Conservation (phyloP, 2,888 invertebrate species). For the Drosophila hamatofila region DNA sequence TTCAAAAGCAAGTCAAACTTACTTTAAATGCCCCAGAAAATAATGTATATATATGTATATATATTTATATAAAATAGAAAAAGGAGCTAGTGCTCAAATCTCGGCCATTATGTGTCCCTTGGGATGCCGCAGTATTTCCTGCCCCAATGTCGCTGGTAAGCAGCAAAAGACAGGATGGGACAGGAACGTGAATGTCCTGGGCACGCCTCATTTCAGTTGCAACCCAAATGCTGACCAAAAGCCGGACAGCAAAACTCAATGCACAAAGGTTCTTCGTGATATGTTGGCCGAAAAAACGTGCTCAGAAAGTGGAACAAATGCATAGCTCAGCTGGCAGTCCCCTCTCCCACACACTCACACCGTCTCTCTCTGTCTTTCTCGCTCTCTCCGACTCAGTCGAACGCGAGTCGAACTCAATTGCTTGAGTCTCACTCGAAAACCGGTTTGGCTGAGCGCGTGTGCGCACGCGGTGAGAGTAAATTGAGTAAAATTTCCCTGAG, state of each 20-base stretch:
- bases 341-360: not conserved
- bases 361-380: not conserved
- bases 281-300: constrained; percentile 55
- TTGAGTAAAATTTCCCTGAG: constrained; percentile 51
- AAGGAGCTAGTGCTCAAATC: constrained; percentile 55
- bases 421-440: constrained; percentile 40
- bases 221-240: constrained; percentile 55
- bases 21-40: constrained; percentile 17
- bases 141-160: constrained; percentile 26
- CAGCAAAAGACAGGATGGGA: constrained; percentile 1
- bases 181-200: constrained; percentile 37
- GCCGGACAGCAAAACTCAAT: constrained; percentile 63
- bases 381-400: not conserved
- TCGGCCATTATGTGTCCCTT: constrained; percentile 67
- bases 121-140: constrained; percentile 60
- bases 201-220: constrained; percentile 59
- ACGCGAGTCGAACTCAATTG: constrained; percentile 15
- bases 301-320: constrained; percentile 71
- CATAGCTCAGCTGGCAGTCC: constrained; percentile 37
- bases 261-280: constrained; percentile 60
- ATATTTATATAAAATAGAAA: not conserved
- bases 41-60: not conserved
- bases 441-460: constrained; percentile 43
- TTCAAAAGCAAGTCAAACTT: not conserved
- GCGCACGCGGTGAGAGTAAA: constrained; percentile 40